Percentiles rank a stretch among this genome's conserved stretches.
Evolutionary conservation across 37 sponge, comb jelly and placozoan genomes (phyloP).

Genomic region (Amphimedon queenslandica): DNA sequence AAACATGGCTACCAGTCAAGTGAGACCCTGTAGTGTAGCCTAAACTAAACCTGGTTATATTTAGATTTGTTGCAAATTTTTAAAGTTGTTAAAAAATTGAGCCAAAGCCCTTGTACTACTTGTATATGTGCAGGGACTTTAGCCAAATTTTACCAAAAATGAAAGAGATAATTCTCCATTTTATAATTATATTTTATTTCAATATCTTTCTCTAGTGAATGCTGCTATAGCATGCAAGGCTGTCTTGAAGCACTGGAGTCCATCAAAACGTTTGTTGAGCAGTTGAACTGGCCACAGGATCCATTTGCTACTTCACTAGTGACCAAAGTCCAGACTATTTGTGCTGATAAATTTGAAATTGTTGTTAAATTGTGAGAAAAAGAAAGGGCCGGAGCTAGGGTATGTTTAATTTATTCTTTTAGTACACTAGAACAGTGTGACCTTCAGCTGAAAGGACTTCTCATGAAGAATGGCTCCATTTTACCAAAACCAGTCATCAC

Average conservation of each 20-base stretch:
- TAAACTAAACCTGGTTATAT: no score
- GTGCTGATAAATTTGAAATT: constrained; percentile 8
- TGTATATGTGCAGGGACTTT: no score
- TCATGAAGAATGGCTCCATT: not conserved
- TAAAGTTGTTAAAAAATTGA: no score
- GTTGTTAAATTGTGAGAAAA: constrained; percentile 29
- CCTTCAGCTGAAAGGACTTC: not conserved
- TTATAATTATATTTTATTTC: no score
- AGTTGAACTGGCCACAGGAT: constrained; percentile 50
- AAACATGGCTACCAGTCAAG: constrained; percentile 47
- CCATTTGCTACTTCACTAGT: constrained; percentile 16
- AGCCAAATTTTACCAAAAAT: no score
- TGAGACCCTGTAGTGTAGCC: no score
- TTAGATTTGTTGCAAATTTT: no score
- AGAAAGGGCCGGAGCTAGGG: no score
- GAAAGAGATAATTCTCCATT: no score
- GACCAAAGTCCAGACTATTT: constrained; percentile 10
- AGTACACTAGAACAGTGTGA: not conserved
- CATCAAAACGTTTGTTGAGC: constrained; percentile 28
- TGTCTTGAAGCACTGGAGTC: constrained; percentile 27
- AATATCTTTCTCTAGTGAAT: constrained; percentile 15
- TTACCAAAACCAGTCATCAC: constrained; percentile 25
- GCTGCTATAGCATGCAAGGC: constrained; percentile 29
- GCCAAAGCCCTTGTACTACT: no score
- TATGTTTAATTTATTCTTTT: no score